These are phyloP conservation scores for Micoletzkya japonica DNA, from an alignment of 2,888 invertebrate species.

Conservation along the genomic window DNA sequence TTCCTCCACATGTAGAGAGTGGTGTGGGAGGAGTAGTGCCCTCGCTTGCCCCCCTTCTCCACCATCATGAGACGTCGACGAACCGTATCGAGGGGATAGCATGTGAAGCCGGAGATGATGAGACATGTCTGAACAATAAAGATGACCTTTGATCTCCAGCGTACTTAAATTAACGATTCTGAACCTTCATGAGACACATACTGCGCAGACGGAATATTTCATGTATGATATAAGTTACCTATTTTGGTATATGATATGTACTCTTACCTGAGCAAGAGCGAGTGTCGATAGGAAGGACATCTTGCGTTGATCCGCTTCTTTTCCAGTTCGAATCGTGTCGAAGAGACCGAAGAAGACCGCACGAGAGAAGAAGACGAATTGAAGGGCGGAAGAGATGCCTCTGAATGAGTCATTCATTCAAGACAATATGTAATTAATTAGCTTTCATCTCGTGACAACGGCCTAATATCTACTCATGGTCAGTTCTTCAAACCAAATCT, in stretches of 20 bases:
- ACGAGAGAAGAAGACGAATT: conserved; percentile 84
- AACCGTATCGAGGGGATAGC: conserved; percentile 60
- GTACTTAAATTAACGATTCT: no score
- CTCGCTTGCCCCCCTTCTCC: conserved; percentile 42
- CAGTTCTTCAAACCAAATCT: no score
- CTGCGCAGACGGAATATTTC: no score
- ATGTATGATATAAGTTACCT: no score
- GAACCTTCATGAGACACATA: no score
- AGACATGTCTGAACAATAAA: conserved; percentile 44
- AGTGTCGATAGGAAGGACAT: conserved; percentile 87
- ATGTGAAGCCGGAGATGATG: conserved; percentile 47
- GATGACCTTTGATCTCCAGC: no score
- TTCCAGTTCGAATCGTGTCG: conserved; percentile 88
- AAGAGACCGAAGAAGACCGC: conserved; percentile 93
- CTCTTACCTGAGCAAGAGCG: conserved; percentile 71
- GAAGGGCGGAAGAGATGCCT: conserved; percentile 90
- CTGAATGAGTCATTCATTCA: conserved; percentile 31
- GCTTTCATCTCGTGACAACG: no score
- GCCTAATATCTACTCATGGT: no score
- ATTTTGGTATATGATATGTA: no score
- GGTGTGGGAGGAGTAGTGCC: background rate
- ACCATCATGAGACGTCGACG: conserved; percentile 58
- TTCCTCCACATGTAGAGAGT: conserved; percentile 49
- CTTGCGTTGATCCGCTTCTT: conserved; percentile 84
- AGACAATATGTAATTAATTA: no score